A percentile compares a stretch with the other conserved stretches of the same genome.
Evolutionary conservation across 2,113 vertebrate genomes (phyloP).

Genomic region (Pterocles gutturalis): DNA sequence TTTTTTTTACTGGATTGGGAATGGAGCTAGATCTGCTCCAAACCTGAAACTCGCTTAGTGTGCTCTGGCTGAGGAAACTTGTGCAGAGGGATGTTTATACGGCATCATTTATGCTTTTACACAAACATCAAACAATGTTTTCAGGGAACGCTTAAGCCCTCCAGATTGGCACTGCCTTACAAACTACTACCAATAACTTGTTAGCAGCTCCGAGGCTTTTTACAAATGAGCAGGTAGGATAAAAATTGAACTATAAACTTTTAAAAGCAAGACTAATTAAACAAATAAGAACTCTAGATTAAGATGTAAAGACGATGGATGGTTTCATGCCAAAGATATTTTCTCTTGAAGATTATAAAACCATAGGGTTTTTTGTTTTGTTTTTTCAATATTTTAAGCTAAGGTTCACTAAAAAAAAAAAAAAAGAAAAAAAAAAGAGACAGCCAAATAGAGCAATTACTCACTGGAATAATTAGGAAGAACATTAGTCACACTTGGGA

Average conservation of each 20-base stretch:
- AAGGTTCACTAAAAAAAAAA: background rate
- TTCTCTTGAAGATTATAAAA: background rate
- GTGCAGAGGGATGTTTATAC: background rate
- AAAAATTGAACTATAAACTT: background rate
- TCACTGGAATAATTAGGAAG: background rate
- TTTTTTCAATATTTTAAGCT: background rate
- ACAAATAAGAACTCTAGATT: background rate
- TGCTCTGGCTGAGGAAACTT: background rate
- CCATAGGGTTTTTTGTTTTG: background rate
- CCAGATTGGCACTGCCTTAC: background rate
- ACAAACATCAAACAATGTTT: background rate
- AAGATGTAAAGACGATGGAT: background rate
- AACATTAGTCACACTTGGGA: background rate
- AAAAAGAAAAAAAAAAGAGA: background rate
- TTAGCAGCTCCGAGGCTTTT: background rate
- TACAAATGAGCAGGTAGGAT: background rate
- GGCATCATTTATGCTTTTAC: background rate
- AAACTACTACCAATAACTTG: background rate
- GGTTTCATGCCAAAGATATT: background rate
- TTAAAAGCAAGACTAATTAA: background rate
- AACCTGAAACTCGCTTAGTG: accelerated
- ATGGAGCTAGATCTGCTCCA: background rate
- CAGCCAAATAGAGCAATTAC: background rate
- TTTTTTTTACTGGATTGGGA: background rate
- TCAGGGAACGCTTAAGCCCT: background rate